phyloP scores from a whole-genome alignment of 2,113 vertebrate species.

The Crotalus helleri region DNA sequence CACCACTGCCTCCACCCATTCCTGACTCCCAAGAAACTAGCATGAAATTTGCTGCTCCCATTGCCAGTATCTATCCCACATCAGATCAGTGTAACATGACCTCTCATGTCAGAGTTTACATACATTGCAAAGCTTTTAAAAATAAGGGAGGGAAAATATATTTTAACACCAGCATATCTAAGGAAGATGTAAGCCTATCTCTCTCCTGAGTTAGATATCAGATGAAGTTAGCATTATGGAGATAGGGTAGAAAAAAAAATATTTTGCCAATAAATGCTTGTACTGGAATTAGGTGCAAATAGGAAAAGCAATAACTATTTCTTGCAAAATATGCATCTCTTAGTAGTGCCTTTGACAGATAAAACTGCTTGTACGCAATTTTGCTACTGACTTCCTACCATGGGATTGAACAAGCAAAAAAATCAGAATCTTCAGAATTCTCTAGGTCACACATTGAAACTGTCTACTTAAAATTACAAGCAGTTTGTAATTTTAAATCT shows the following conservation, averaged over 20 bases:
- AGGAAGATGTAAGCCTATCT: background rate
- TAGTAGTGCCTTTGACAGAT: background rate
- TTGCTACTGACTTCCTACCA: background rate
- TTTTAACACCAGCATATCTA: background rate
- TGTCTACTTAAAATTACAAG: background rate
- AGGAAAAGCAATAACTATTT: background rate
- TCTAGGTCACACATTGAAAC: slow-evolving; percentile 8
- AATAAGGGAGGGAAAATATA: background rate
- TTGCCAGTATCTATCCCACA: background rate
- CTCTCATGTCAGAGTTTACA: background rate
- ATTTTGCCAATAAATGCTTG: background rate
- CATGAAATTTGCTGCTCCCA: background rate
- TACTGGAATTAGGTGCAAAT: background rate
- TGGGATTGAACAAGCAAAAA: background rate
- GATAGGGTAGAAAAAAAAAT: background rate
- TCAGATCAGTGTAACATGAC: background rate
- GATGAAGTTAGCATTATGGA: background rate
- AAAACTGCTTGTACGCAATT: background rate
- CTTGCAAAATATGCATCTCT: background rate
- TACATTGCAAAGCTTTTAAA: background rate
- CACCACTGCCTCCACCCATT: background rate
- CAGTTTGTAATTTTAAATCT: background rate
- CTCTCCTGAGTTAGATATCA: background rate
- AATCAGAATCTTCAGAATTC: background rate
- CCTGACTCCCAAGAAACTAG: background rate